Percentiles rank a stretch among this genome's conserved stretches.
These are phyloP conservation scores for Ictidomys tridecemlineatus DNA, from an alignment of 2,113 vertebrate genomes.

Conservation along the genomic window DNA sequence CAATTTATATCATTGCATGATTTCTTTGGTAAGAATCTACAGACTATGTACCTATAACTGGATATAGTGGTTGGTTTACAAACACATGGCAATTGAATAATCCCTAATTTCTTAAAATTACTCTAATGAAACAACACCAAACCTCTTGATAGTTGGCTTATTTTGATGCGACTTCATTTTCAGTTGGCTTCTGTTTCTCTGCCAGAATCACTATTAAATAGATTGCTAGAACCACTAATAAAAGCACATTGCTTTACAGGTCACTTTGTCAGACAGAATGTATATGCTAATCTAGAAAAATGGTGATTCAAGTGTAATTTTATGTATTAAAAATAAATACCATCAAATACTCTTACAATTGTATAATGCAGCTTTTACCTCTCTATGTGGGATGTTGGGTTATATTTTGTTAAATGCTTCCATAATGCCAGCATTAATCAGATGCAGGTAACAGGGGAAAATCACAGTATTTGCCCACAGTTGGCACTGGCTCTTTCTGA, in stretches of 20 bases:
- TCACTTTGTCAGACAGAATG: not conserved
- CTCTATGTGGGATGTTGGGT: too few relatives aligned
- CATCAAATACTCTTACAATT: not conserved
- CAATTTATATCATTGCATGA: not conserved
- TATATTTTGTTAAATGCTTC: not conserved
- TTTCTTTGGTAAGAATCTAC: not conserved
- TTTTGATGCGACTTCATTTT: not conserved
- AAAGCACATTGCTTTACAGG: not conserved
- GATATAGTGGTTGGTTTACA: not conserved
- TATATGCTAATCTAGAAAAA: not conserved
- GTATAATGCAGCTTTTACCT: not conserved
- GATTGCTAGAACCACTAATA: not conserved
- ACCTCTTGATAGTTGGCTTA: not conserved
- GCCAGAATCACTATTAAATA: constrained; percentile 54
- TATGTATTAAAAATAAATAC: not conserved
- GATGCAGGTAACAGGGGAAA: too few relatives aligned
- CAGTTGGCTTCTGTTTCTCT: not conserved
- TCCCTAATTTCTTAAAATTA: not conserved
- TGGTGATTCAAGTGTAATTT: not conserved
- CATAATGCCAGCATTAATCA: not conserved
- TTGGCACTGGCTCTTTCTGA: not conserved
- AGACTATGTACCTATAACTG: not conserved
- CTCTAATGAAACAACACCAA: not conserved
- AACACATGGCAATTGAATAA: not conserved
- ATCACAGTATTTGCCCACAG: not conserved